Evolutionary conservation across 2,797 vertebrate species (phyloP).

Genomic region (Falco columbarius): DNA sequence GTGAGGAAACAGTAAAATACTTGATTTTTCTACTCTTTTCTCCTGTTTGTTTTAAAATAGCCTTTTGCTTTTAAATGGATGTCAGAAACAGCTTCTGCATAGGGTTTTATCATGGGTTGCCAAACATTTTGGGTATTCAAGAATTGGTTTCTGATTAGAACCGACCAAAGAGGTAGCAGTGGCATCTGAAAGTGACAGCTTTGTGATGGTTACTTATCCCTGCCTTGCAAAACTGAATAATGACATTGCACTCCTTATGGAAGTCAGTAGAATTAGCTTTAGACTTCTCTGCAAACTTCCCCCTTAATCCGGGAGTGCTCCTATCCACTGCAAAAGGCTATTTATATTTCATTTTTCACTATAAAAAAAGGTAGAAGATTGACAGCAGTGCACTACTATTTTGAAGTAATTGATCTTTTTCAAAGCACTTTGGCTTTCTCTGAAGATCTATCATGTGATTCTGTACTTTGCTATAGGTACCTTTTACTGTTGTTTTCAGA

Average conservation of each 20-base stretch:
- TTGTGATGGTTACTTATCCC: neutral
- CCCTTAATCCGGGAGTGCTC: neutral
- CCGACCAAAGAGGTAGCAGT: neutral
- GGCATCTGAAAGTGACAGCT: neutral
- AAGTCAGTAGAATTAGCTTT: neutral
- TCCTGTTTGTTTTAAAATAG: neutral
- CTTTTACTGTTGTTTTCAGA: constrained; percentile 5
- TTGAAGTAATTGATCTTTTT: constrained; percentile 42
- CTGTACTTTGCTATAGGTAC: neutral
- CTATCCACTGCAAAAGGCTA: neutral
- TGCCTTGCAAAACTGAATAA: neutral
- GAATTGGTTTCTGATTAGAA: neutral
- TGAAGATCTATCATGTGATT: neutral
- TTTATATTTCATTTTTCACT: constrained; percentile 26
- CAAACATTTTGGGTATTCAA: neutral
- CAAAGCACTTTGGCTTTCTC: constrained; percentile 10
- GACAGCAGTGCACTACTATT: neutral
- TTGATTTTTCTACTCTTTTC: neutral
- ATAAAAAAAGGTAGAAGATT: constrained; percentile 18
- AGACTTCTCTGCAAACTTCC: neutral
- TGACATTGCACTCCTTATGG: neutral
- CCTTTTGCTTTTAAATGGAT: neutral
- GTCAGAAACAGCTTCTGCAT: neutral
- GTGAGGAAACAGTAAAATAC: neutral
- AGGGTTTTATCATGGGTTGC: neutral